Base-by-base conservation (phyloP, 2,797 vertebrate species). In the Spinus pinus region DNA sequence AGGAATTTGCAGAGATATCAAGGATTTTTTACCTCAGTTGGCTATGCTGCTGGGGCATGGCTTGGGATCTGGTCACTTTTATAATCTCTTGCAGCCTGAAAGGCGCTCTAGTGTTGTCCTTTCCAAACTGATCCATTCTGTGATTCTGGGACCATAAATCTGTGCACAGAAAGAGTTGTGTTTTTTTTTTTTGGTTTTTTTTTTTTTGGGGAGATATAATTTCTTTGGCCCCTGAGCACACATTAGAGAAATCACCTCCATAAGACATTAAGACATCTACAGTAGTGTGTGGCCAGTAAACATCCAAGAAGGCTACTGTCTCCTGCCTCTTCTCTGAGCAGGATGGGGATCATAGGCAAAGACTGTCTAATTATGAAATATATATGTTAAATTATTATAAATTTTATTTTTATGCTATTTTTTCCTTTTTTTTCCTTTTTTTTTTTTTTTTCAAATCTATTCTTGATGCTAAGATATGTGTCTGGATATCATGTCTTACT, bases 31-130 rank as follows among this genome's bases (percentile, higher is more conserved):
- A 1, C 9, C 5, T 67, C 21, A 54, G 2, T 51, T 85, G 44
- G 4, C 41, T 86, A 0, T 50, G 14, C 20, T 62, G 9, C 14
- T 1, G 4, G 14, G 7, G 14, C 0, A 0, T 49, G 11, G 6
- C 54, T 28, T 82, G 49, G 33, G 19, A 42, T 60, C 13, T 67
- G 51, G 28, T 73, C 41, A 23, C 33, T n/a, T 28, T 8, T 17
- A 4, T 15, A 47, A 47, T 27, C 25, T 78, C 31, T 30, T 61
- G 41, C 31, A 77, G 20, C 27, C 23, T 74, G 65, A 49, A 67
- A 72, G 8, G 17, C 58, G 20, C 14, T 71, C 4, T 54, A 14
- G 9, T 30, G 20, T 17, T 23, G 17, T 33, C 20, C 17, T 49
- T 64, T 82, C 24, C 15, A 64, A 7, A 30, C 17, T 50, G 39